Evolutionary conservation across 1,140 invertebrate genomes (phyloP).

Genomic region (Aphis craccivora): DNA sequence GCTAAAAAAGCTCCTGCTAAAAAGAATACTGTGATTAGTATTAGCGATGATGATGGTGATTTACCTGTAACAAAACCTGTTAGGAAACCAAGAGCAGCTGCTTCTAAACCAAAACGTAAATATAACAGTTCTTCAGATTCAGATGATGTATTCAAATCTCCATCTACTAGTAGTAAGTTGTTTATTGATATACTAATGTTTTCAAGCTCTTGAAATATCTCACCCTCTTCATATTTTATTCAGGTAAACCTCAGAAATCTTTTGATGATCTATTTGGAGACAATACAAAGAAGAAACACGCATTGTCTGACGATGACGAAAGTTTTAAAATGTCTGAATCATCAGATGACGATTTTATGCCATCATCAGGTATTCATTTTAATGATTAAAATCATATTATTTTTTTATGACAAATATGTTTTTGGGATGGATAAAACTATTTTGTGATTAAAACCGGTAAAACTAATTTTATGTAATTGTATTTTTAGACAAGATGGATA

Average conservation of each 20-base stretch:
- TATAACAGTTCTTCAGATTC: slow-evolving; percentile 12
- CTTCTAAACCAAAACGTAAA: slow-evolving; percentile 46
- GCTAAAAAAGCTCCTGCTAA: slow-evolving; percentile 2
- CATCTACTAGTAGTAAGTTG: slow-evolving; percentile 31
- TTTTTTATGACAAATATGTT: no score
- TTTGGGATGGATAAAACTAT: no score
- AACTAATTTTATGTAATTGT: no score
- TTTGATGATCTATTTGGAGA: slow-evolving; percentile 44
- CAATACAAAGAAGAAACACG: slow-evolving; percentile 26
- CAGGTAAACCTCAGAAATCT: slow-evolving; percentile 47
- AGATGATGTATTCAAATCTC: slow-evolving; percentile 45
- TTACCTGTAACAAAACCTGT: not conserved
- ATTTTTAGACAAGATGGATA: no score
- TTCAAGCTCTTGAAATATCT: not conserved
- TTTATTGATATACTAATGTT: not conserved
- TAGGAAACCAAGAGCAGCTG: slow-evolving; percentile 32
- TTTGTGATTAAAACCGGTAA: no score
- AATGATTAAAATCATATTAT: not conserved
- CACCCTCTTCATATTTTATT: not conserved
- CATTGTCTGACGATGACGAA: slow-evolving; percentile 9
- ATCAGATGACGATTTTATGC: slow-evolving; percentile 39
- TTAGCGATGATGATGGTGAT: slow-evolving; percentile 25
- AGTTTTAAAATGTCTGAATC: slow-evolving; percentile 13
- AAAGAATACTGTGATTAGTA: not conserved
- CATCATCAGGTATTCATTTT: slow-evolving; percentile 12